Evolutionary conservation across 30 jellyfish, hydroid and myxozoan genomes (phyloP), one percentile per base, ranked within the genome.

Genomic region (Catostylus mosaicus): DNA sequence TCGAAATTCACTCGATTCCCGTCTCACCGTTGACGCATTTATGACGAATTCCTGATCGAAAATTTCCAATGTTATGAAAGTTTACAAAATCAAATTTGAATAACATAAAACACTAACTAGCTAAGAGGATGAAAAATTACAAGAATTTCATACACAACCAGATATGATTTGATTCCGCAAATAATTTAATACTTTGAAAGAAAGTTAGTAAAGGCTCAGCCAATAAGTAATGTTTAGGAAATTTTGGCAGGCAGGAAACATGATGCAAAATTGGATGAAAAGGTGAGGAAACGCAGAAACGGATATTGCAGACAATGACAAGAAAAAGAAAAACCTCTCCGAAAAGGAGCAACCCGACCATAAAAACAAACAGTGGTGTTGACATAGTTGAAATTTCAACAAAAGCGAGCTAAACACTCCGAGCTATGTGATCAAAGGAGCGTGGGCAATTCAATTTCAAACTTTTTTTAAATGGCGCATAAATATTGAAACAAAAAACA

Each of bases 351-450:
- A 56, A 77, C 35, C 61, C 62, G 76, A 60, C 36, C 78, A 77
- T 77, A 77, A 77, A 72, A 72, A 77, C 78, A 56, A 33, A 35
- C 88, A 68, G 26, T 23, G 24, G 19, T 59, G 71, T 59, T 59
- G 71, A 59, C 71, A 59, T 59, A 22, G 71, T 59, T 59, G 40
- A 59, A 59, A 59, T 59, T 22, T 59, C 71, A 1, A 59, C 71
- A 59, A 59, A 50, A 59, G 71, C 71, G 71, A 27, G 71, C 71
- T 59, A 24, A 59, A 59, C 19, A 23, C 40, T 6, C 33, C 8
- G 12, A 59, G 71, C 38, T 1, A 24, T 26, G 6, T 59, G 37
- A 59, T 16, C 40, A 59, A 59, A 59, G 24, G 71, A 59, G 38
- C 71, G 71, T 16, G 71, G 71, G 40, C 71, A 22, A 16, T 8